Conservation (phyloP, 2,888 invertebrate genomes). For the Tholera decimalis region DNA sequence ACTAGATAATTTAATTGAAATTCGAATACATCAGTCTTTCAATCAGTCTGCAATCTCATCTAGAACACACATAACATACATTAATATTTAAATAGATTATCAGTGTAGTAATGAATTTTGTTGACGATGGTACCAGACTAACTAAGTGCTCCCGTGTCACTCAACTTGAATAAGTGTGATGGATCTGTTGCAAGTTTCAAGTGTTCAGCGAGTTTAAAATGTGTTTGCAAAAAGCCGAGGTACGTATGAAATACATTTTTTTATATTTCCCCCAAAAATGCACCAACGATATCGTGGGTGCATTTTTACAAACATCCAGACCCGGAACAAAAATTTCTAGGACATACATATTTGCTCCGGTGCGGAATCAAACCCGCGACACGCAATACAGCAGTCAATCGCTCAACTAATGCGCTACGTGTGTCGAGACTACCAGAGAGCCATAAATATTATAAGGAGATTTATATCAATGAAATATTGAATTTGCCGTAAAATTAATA, state of each 20-base stretch:
- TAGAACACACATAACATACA: too few species aligned
- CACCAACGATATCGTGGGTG: too few species aligned
- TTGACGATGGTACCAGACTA: conserved; percentile 38
- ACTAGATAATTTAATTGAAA: conserved; percentile 15
- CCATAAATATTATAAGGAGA: neutral
- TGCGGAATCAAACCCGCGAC: too few species aligned
- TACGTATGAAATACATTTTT: too few species aligned
- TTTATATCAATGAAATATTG: neutral
- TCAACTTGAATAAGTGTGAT: conserved; percentile 50
- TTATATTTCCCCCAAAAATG: too few species aligned
- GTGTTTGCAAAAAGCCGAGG: neutral
- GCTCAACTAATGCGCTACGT: too few species aligned
- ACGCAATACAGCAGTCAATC: too few species aligned
- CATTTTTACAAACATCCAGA: too few species aligned
- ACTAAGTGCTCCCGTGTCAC: conserved; percentile 55
- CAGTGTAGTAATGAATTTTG: conserved; percentile 37
- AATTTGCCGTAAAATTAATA: neutral
- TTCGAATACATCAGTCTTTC: conserved; percentile 29
- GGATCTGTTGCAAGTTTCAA: conserved; percentile 18
- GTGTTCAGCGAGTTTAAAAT: conserved; percentile 36
- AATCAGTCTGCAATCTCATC: conserved; percentile 21
- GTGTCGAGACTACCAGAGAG: neutral
- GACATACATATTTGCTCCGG: too few species aligned
- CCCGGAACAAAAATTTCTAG: too few species aligned
- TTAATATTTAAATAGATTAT: conserved; percentile 45